These are phyloP conservation scores for Netelia virgata DNA, from an alignment of 2,888 invertebrate species.

Conservation along the genomic window DNA sequence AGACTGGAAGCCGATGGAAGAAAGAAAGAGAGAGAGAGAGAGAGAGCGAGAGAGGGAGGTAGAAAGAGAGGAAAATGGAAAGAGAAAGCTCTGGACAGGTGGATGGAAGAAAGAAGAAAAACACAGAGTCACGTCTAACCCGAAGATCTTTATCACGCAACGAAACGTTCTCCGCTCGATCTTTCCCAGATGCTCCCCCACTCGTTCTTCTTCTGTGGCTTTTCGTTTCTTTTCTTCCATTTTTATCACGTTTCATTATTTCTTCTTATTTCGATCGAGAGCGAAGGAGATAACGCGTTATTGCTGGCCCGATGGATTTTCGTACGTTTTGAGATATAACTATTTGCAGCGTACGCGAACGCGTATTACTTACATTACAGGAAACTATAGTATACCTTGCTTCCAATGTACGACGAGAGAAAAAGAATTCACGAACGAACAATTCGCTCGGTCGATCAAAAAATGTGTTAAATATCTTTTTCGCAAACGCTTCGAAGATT, in stretches of 20 bases:
- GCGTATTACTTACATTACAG: background rate
- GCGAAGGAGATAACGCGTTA: constrained; percentile 12
- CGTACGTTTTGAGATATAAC: constrained; percentile 24
- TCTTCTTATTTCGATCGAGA: constrained; percentile 41
- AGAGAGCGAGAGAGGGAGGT: background rate
- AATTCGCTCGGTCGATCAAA: no score
- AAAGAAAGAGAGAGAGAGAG: background rate
- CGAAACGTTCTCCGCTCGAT: constrained; percentile 66
- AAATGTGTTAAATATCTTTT: no score
- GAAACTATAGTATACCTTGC: constrained; percentile 35
- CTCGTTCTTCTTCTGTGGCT: constrained; percentile 28
- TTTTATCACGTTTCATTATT: constrained; percentile 67
- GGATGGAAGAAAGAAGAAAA: background rate
- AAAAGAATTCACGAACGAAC: background rate
- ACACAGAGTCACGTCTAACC: constrained; percentile 64
- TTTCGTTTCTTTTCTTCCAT: constrained; percentile 18
- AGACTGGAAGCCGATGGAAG: constrained; percentile 5
- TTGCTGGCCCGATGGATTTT: constrained; percentile 34
- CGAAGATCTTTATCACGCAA: constrained; percentile 68
- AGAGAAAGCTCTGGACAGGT: constrained; percentile 1
- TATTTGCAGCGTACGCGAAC: background rate
- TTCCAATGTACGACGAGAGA: constrained; percentile 46
- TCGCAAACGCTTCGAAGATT: no score
- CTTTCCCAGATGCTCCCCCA: constrained; percentile 61
- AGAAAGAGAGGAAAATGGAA: constrained; percentile 14